These are phyloP conservation scores for Gopherus evgoodei DNA, from an alignment of 2,113 vertebrate species.

Conservation along the genomic window DNA sequence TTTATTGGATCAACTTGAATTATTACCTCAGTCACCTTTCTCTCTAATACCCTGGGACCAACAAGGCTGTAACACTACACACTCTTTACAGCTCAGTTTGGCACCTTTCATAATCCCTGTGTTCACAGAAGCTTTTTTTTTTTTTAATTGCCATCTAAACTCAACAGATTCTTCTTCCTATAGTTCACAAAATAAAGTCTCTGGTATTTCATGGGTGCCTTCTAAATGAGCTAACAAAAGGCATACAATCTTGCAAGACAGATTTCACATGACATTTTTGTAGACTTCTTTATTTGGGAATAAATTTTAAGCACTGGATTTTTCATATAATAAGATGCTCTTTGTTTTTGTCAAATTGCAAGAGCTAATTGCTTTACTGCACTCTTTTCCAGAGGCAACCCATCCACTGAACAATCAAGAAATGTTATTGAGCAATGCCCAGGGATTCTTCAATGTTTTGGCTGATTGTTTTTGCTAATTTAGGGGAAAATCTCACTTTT, in stretches of 20 bases:
- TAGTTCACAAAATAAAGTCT: slow-evolving; percentile 61
- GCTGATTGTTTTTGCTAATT: not conserved
- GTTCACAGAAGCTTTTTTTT: not conserved
- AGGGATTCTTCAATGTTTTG: not conserved
- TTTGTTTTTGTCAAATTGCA: fast-evolving
- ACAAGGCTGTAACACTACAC: not conserved
- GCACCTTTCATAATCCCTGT: not conserved
- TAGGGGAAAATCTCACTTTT: not conserved
- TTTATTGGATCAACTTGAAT: not conserved
- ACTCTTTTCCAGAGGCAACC: fast-evolving
- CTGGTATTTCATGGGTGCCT: slow-evolving; percentile 52
- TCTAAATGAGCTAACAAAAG: slow-evolving; percentile 37
- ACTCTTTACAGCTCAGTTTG: not conserved
- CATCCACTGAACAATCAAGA: not conserved
- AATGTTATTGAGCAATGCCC: not conserved
- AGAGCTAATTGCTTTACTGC: not conserved
- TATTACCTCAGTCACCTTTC: not conserved
- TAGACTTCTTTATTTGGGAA: not conserved
- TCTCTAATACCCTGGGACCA: not conserved
- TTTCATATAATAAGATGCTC: not conserved
- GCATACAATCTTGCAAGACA: slow-evolving; percentile 13
- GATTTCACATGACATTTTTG: not conserved
- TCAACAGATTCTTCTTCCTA: slow-evolving; percentile 22
- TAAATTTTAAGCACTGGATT: not conserved
- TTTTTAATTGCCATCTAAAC: slow-evolving; percentile 24